phyloP scores from a whole-genome alignment of 2,113 vertebrate genomes.

The Gallinago undulata region DNA sequence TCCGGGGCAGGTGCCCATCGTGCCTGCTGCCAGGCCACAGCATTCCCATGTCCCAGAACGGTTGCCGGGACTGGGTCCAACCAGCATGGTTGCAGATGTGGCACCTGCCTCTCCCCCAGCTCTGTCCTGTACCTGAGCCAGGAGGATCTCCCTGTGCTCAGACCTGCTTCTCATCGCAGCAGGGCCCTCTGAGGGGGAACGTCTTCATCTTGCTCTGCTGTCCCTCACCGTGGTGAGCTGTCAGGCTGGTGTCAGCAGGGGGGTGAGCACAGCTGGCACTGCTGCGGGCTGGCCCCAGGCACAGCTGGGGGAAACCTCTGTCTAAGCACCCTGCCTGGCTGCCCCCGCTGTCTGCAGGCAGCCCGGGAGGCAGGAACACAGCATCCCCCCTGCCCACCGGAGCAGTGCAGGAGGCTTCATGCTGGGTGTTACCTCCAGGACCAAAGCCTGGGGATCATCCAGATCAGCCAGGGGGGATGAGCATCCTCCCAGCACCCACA shows the following conservation, averaged over 20 bases:
- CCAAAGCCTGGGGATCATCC: neutral
- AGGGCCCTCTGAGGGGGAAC: neutral
- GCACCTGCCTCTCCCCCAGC: neutral
- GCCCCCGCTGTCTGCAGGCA: neutral
- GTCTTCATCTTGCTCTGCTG: rapidly evolving
- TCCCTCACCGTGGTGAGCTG: rapidly evolving
- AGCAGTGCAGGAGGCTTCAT: neutral
- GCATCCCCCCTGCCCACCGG: neutral
- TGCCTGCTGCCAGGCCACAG: neutral
- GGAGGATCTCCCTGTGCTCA: neutral
- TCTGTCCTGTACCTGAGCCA: neutral
- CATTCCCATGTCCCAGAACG: rapidly evolving
- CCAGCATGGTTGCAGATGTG: rapidly evolving
- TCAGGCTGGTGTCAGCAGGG: rapidly evolving
- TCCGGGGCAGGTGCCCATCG: neutral
- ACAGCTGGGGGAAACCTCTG: neutral
- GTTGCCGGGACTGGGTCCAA: rapidly evolving
- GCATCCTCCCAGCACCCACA: neutral
- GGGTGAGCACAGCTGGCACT: neutral
- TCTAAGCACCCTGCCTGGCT: neutral
- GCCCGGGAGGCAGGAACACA: neutral
- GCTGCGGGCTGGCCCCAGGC: neutral
- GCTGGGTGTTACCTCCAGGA: rapidly evolving
- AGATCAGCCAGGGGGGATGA: neutral
- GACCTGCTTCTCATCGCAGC: neutral